Conservation (phyloP, 2,888 invertebrate genomes). For the Ceramica pisi region DNA sequence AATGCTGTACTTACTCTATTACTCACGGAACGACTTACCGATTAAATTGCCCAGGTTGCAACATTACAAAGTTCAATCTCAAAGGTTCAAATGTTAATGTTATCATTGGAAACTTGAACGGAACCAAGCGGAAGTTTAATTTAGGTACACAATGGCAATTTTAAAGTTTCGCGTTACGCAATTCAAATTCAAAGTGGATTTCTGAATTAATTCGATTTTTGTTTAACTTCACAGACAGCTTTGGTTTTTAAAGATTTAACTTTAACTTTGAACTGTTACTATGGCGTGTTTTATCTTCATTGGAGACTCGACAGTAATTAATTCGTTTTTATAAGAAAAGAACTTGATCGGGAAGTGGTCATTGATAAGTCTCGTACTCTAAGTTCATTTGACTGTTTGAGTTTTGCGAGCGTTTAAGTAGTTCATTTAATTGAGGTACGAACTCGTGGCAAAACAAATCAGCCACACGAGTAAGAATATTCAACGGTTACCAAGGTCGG, state of each 20-base stretch:
- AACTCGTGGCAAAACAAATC: too few species aligned
- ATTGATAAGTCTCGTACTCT: conserved; percentile 9
- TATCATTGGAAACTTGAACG: conserved; percentile 72
- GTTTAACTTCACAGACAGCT: conserved; percentile 80
- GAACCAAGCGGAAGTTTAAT: conserved; percentile 76
- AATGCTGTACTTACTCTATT: background rate
- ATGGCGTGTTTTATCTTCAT: conserved; percentile 72
- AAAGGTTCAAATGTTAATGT: conserved; percentile 66
- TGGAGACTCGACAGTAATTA: conserved; percentile 63
- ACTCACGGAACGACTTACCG: background rate
- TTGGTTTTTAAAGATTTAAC: conserved; percentile 76
- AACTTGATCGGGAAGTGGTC: conserved; percentile 15
- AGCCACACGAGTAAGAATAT: too few species aligned
- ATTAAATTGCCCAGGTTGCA: conserved; percentile 3
- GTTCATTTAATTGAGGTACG: too few species aligned
- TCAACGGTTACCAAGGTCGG: too few species aligned
- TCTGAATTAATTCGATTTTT: conserved; percentile 85
- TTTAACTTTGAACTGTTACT: conserved; percentile 74
- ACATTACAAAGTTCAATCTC: conserved; percentile 31
- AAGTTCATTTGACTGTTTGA: background rate
- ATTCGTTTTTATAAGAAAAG: conserved; percentile 44
- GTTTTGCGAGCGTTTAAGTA: background rate
- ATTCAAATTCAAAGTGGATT: conserved; percentile 84
- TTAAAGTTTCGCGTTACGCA: conserved; percentile 81
- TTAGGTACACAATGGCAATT: conserved; percentile 84